Percentiles rank a stretch among this genome's conserved stretches.
These are phyloP conservation scores for Ochropleura plecta DNA, from an alignment of 2,888 invertebrate genomes.

Conservation along the genomic window DNA sequence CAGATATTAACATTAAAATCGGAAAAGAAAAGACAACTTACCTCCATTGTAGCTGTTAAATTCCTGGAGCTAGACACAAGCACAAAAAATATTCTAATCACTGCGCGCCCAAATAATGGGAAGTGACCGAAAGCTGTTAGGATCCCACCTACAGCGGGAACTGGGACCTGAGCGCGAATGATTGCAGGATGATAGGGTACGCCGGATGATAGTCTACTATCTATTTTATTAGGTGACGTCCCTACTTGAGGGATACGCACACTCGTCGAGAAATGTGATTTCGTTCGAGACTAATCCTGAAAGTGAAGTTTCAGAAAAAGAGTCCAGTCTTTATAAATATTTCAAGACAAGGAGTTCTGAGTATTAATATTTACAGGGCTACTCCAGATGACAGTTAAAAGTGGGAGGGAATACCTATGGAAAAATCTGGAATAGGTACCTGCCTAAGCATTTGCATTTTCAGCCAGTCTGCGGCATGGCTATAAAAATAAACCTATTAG, in stretches of 20 bases:
- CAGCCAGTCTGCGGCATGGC: not conserved
- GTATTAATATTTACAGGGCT: too few species aligned
- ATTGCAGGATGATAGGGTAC: conserved; percentile 72
- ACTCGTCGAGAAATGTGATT: conserved; percentile 46
- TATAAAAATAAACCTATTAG: too few species aligned
- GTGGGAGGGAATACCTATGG: not conserved
- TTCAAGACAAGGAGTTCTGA: not conserved
- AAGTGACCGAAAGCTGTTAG: conserved; percentile 22
- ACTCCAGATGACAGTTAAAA: not conserved
- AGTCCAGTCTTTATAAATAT: not conserved
- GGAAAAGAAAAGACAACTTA: conserved; percentile 32
- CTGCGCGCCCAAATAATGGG: conserved; percentile 1
- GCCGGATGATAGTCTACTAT: conserved; percentile 66
- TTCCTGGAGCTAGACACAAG: not conserved
- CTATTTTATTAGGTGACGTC: conserved; percentile 70
- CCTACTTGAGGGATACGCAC: conserved; percentile 54
- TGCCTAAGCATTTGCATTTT: not conserved
- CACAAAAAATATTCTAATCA: conserved; percentile 8
- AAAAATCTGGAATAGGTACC: not conserved
- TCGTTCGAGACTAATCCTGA: not conserved
- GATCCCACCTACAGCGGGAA: conserved; percentile 38
- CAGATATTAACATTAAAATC: not conserved
- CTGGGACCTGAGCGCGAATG: conserved; percentile 58
- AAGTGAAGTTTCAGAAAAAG: not conserved
- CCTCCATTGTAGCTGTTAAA: conserved; percentile 45